These are phyloP conservation scores for Fopius arisanus DNA, from an alignment of 1,140 invertebrate genomes.

Conservation along the genomic window DNA sequence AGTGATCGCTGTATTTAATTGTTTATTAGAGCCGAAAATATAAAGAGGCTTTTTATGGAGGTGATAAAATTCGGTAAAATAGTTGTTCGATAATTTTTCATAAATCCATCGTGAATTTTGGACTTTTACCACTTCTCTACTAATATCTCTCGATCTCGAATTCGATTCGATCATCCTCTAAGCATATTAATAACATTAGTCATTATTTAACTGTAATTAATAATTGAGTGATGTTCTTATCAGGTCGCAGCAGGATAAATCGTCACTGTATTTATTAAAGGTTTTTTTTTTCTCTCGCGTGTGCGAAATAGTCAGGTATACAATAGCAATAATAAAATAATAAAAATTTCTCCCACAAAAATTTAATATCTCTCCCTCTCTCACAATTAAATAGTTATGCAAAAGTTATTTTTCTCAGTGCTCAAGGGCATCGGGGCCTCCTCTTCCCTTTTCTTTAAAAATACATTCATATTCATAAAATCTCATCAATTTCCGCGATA, in stretches of 20 bases:
- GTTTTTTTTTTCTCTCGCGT: neutral
- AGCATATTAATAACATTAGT: slow-evolving; percentile 8
- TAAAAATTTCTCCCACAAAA: neutral
- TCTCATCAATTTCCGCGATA: neutral
- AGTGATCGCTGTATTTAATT: no score
- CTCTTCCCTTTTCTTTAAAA: slow-evolving; percentile 12
- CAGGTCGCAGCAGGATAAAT: slow-evolving; percentile 3
- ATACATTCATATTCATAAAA: slow-evolving; percentile 17
- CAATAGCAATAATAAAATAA: neutral
- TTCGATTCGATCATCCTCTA: neutral
- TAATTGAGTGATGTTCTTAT: neutral
- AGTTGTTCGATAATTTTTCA: neutral
- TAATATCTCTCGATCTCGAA: neutral
- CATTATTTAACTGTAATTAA: neutral
- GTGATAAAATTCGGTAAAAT: no score
- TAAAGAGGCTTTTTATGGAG: no score
- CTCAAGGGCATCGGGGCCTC: neutral
- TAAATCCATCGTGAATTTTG: neutral
- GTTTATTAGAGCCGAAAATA: no score
- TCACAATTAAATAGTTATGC: slow-evolving; percentile 8
- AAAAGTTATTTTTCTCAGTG: slow-evolving; percentile 6
- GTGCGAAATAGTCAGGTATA: slow-evolving; percentile 5
- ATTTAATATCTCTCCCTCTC: neutral
- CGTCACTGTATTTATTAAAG: neutral
- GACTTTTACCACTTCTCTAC: neutral